Evolutionary conservation across 2,888 invertebrate species (phyloP).

Genomic region (Luffia ferchaultella): DNA sequence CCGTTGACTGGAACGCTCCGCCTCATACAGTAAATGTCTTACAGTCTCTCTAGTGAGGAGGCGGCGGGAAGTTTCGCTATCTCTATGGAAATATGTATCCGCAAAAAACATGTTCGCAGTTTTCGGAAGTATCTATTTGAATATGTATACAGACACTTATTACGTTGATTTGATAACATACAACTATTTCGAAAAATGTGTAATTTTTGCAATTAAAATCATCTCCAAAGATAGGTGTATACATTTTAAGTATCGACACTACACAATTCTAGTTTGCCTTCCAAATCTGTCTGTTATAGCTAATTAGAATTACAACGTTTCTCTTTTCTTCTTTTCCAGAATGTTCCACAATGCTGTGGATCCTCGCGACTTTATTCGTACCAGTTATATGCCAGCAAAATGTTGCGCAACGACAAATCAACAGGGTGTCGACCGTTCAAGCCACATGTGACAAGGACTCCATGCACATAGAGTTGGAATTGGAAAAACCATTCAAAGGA

Average conservation of each 20-base stretch:
- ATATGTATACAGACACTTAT: neutral
- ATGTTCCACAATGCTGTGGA: conserved; percentile 27
- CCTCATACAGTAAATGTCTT: no score
- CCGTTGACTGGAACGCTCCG: no score
- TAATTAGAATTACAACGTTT: no score
- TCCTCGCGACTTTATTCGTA: conserved; percentile 22
- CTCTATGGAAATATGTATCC: no score
- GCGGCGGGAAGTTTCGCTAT: no score
- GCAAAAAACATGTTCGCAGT: no score
- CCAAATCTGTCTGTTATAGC: no score
- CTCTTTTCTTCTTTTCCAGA: conserved; percentile 15
- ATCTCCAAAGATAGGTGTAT: no score
- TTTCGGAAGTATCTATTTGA: no score
- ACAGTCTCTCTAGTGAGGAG: no score
- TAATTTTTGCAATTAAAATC: neutral
- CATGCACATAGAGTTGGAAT: conserved; percentile 68
- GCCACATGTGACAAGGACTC: conserved; percentile 70
- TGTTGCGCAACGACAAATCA: conserved; percentile 25
- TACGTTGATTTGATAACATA: neutral
- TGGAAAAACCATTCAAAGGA: conserved; percentile 74
- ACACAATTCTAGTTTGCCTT: no score
- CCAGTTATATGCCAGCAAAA: neutral
- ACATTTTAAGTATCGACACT: no score
- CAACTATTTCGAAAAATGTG: conserved; percentile 5
- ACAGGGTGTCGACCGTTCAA: conserved; percentile 65